Percentiles rank a stretch among this genome's conserved stretches.
Conservation (phyloP, 2,113 vertebrate genomes). For the Gallinago media region DNA sequence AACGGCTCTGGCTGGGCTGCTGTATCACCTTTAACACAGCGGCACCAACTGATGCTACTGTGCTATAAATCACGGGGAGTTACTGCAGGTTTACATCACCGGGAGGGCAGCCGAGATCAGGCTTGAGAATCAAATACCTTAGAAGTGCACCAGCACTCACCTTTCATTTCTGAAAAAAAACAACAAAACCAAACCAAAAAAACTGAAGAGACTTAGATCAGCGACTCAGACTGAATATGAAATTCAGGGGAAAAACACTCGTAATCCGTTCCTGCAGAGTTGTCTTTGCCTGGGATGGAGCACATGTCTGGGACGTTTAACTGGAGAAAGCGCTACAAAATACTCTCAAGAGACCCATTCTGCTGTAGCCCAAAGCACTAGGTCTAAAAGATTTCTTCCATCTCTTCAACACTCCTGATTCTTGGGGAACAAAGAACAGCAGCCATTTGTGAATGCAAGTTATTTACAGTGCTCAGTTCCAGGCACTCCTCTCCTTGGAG, state of each 20-base stretch:
- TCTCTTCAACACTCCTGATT: background rate
- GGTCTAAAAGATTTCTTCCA: background rate
- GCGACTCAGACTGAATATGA: background rate
- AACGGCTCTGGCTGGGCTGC: background rate
- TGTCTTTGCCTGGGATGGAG: background rate
- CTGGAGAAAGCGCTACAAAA: background rate
- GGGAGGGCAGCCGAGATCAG: background rate
- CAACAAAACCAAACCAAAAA: background rate
- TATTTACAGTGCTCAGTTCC: conserved; percentile 11
- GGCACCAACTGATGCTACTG: background rate
- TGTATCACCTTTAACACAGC: background rate
- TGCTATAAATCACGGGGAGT: background rate
- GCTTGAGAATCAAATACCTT: background rate
- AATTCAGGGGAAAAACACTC: background rate
- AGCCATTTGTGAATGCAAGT: conserved; percentile 16
- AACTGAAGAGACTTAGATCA: background rate
- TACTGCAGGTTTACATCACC: background rate
- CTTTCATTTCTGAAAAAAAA: background rate
- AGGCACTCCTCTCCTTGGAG: background rate
- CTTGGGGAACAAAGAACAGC: background rate
- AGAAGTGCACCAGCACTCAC: background rate
- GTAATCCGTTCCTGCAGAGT: background rate
- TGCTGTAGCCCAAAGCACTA: background rate
- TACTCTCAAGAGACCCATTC: background rate
- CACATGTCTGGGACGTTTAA: background rate